Evolutionary conservation across 2,113 vertebrate species (phyloP).

Genomic region (Cacatua alba): DNA sequence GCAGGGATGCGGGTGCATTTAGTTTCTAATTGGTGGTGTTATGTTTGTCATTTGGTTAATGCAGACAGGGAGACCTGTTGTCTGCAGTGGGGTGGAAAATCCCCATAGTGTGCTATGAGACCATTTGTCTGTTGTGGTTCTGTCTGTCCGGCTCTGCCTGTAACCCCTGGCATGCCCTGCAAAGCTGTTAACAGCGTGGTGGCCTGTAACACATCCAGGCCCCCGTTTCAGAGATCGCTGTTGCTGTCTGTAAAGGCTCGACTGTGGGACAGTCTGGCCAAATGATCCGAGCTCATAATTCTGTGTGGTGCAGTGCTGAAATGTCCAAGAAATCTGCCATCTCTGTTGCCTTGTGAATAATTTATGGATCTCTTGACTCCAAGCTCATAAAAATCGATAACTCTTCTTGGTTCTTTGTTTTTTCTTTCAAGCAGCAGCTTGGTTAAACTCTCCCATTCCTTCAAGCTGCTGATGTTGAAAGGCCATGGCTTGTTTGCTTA

Average conservation of each 20-base stretch:
- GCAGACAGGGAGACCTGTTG: not conserved
- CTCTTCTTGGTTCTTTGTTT: not conserved
- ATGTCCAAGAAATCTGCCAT: conserved; percentile 23
- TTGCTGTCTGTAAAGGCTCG: not conserved
- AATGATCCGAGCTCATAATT: not conserved
- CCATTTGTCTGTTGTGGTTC: not conserved
- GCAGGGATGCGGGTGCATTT: not conserved
- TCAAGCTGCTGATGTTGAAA: conserved; percentile 32
- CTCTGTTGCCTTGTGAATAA: conserved; percentile 33
- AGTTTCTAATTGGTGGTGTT: not conserved
- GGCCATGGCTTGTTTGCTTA: not conserved
- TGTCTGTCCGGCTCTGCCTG: not conserved
- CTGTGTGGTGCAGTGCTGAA: not conserved
- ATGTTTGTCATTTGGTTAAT: not conserved
- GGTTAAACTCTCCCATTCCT: conserved; percentile 41
- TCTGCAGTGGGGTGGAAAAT: not conserved
- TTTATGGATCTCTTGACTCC: conserved; percentile 41
- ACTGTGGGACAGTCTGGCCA: not conserved
- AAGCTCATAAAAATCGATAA: conserved; percentile 53
- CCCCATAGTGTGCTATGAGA: not conserved
- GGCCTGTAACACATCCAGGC: not conserved
- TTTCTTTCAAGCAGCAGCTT: not conserved
- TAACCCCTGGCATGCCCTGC: not conserved
- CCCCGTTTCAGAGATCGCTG: not conserved
- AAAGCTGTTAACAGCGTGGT: not conserved